Conservation (phyloP, 2,888 invertebrate genomes). For the Nebria salina region DNA sequence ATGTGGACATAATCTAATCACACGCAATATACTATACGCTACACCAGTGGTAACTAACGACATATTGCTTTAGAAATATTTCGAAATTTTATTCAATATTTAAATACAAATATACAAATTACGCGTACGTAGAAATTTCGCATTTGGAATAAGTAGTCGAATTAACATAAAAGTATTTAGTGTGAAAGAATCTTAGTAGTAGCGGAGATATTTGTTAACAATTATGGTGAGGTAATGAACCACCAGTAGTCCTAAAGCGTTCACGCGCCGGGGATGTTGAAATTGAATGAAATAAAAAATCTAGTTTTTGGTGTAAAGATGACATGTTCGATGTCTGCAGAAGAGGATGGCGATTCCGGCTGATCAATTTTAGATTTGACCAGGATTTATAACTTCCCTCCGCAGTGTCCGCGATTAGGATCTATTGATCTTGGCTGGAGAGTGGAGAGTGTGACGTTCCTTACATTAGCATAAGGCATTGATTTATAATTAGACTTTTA, state of each 20-base stretch:
- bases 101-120: no score
- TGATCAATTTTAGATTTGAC: slow-evolving; percentile 63
- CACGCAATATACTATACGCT: slow-evolving; percentile 11
- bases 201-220: not conserved
- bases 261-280: not conserved
- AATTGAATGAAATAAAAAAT: not conserved
- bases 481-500: slow-evolving; percentile 61
- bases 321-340: not conserved
- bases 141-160: not conserved
- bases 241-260: not conserved
- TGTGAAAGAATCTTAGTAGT: not conserved
- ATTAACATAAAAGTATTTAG: not conserved
- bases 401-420: slow-evolving; percentile 56
- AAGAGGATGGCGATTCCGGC: slow-evolving; percentile 49
- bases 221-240: slow-evolving; percentile 10
- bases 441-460: slow-evolving; percentile 49
- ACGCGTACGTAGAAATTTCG: no score
- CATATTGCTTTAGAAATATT: no score
- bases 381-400: slow-evolving; percentile 64
- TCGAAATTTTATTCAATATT: no score
- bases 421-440: slow-evolving; percentile 58
- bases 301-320: not conserved
- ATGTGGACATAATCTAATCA: slow-evolving; percentile 45
- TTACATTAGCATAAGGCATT: slow-evolving; percentile 63
- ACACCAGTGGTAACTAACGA: slow-evolving; percentile 12